Evolutionary conservation across 2,888 invertebrate species (phyloP), one percentile per base, ranked within the genome.

Genomic region (Gonocerus acuteangulatus): DNA sequence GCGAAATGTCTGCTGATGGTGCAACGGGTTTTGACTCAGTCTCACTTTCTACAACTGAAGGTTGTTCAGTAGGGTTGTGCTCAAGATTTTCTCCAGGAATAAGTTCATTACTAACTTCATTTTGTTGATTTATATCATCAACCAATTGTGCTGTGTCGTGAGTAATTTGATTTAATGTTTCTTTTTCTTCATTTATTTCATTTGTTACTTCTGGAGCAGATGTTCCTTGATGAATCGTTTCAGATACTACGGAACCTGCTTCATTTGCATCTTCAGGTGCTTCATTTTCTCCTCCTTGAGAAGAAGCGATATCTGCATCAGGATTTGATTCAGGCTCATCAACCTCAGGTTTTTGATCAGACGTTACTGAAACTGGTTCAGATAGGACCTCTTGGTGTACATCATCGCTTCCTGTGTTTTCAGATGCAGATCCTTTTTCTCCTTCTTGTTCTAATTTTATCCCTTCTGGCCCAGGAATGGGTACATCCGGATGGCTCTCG

Each of bases 401-500:
- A 52, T 22, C 45, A 27, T 51, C 52, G 32, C 39, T 19, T 2
- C 21, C 22, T 42, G 15, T 22, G 23, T 27, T 42, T 34, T 58
- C 34, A 19, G 19, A 19, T 56, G 44, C n/a, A 13, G n/a, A 9
- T 11, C 13, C 48, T 7, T 54, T 54, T 32, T n/a, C 22, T 32
- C 18, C 32, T 16, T 47, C 18, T 13, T 21, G 22, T 7, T 54
- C 61, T 18, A 22, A 21, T 32, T 23, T 47, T 15, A 61, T 56
- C 32, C 61, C 61, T n/a, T 16, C 32, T 19, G 61, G 61, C 11
- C 61, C 63, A 52, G 48, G 52, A 27, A 54, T 48, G 18, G 47
- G 54, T 22, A 54, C 52, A 22, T 54, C 48, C 27, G 44, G 27
- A 15, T 47, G 48, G 18, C 15, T 47, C 21, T 62, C 48, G 42